Evolutionary conservation across 2,113 vertebrate genomes (phyloP).

Genomic region (rabbit (Oryctolagus cuniculus)): DNA sequence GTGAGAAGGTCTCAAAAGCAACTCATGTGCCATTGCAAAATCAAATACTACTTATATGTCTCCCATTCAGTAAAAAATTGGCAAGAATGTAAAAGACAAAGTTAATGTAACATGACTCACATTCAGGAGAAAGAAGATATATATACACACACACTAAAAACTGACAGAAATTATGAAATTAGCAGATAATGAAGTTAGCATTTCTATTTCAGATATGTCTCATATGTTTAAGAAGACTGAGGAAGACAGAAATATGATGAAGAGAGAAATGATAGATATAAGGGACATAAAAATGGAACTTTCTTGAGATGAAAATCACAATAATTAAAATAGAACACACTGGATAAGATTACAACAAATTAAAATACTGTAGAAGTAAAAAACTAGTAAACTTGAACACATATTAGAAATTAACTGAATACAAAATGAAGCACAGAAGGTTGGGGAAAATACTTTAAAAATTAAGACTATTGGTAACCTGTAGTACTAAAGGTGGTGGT

Average conservation of each 20-base stretch:
- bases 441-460: background rate
- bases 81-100: background rate
- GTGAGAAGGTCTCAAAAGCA: background rate
- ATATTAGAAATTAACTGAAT: background rate
- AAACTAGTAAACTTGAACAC: background rate
- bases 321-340: background rate
- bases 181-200: background rate
- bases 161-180: background rate
- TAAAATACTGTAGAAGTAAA: background rate
- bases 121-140: background rate
- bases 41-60: background rate
- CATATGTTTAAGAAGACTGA: background rate
- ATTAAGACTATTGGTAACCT: background rate
- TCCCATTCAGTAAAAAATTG: slow-evolving; percentile 6
- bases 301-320: background rate
- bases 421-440: background rate
- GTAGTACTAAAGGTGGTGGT: background rate
- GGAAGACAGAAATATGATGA: background rate
- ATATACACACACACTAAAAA: background rate
- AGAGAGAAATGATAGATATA: background rate
- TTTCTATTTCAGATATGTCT: background rate
- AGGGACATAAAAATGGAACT: background rate
- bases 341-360: background rate
- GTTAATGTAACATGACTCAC: background rate
- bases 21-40: background rate